Evolutionary conservation across 2,888 invertebrate species (phyloP).

Genomic region (Eupithecia dodoneata): DNA sequence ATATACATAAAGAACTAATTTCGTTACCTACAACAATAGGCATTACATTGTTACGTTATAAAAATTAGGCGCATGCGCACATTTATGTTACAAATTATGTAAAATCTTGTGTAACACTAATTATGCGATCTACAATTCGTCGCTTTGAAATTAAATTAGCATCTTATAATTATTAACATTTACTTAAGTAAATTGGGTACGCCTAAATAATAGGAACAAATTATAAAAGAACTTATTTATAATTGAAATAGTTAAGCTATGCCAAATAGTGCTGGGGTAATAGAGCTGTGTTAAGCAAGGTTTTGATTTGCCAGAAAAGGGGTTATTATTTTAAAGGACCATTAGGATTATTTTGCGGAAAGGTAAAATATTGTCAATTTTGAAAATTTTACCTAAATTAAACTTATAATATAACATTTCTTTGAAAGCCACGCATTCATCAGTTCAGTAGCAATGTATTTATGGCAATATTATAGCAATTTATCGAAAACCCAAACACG

Average conservation of each 20-base stretch:
- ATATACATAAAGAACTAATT: slow-evolving; percentile 6
- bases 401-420: too few relatives aligned
- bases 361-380: too few relatives aligned
- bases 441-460: too few relatives aligned
- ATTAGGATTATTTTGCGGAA: too few relatives aligned
- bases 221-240: not conserved
- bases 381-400: too few relatives aligned
- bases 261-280: too few relatives aligned
- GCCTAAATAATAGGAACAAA: not conserved
- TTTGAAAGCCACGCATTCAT: too few relatives aligned
- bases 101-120: slow-evolving; percentile 44
- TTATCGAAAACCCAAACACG: too few relatives aligned
- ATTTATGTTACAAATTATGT: slow-evolving; percentile 43
- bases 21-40: slow-evolving; percentile 38
- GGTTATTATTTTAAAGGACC: too few relatives aligned
- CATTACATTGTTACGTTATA: slow-evolving; percentile 42
- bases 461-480: too few relatives aligned
- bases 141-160: slow-evolving; percentile 33
- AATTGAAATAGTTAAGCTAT: not conserved
- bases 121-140: slow-evolving; percentile 30
- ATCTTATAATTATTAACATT: slow-evolving; percentile 21
- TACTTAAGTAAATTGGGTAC: slow-evolving; percentile 12
- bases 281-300: too few relatives aligned
- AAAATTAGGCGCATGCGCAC: slow-evolving; percentile 18
- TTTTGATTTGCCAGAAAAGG: too few relatives aligned